Evolutionary conservation across 2,797 vertebrate genomes (phyloP), one percentile per base, ranked within the genome.

Genomic region (Threskiornis aethiopicus): DNA sequence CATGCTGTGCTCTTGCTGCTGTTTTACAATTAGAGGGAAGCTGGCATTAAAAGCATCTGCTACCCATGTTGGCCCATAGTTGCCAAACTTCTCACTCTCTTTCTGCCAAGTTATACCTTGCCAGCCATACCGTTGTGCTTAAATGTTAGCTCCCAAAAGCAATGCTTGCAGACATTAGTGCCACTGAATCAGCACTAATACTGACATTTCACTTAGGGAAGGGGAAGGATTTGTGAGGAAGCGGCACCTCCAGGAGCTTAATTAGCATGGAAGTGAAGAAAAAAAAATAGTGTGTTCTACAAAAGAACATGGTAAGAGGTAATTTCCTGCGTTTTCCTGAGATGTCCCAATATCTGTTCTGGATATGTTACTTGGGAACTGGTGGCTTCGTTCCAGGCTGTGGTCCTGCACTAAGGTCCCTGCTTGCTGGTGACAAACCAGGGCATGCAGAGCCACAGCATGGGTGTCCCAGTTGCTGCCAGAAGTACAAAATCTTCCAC

Each of bases 1-100:
- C 94, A 58, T 3, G 78, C 93, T 75, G 84, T 33, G 95, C 92
- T 79, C 91, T 37, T 55, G 62, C 69, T 94, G 87, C 84, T 90
- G 93, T 97, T 94, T 84, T 41, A 25, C 96, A 96, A 96, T 97
- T 83, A 96, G 93, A 97, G 84, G 62, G 80, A 92, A 87, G 86
- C 90, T 90, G 44, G 57, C 90, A 77, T 86, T 96, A 59, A 44
- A 94, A 97, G 79, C 81, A 96, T 90, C 96, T 97, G 90, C 87
- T 97, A 75, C 71, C 85, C 82, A 8, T 22, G 59, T 59, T 80
- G 93, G 92, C 71, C 70, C 33, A 14, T 31, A 76, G 72, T 79
- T 96, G 96, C 91, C 95, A 96, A 90, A 90, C 89, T 92, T 92
- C 13, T 88, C 12, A n/a, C 84, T 89, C 80, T 94, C 84, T 54